Evolutionary conservation across 2,113 vertebrate species (phyloP), one percentile per base, ranked within the genome.

Genomic region (Siniperca chuatsi): DNA sequence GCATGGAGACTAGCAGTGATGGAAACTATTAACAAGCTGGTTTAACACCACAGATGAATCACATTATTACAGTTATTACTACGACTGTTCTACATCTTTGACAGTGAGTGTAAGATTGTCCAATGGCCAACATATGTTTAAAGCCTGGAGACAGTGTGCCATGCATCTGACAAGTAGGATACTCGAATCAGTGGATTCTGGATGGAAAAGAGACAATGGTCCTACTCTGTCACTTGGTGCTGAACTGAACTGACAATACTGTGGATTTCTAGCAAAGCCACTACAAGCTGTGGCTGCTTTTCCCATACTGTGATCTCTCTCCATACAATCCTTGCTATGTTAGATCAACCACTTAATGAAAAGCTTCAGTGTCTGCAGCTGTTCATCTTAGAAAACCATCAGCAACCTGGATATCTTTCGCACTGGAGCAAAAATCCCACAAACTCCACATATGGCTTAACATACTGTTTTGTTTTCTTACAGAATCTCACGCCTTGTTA

Each of bases 21-120:
- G 66, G 40, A 62, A 78, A 92, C 85, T 81, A 82, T 81, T 35
- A 86, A 88, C 73, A 85, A 87, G 78, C 84, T 81, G 84, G 88
- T 85, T 83, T 50, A 65, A 90, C 79, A 57, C 75, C 84, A 91
- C 79, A 81, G 77, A 83, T 81, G 29, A 86, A 60, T 89, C 75
- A 87, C 77, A 72, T 68, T 35, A 46, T 84, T 82, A 85, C 84
- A 83, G 64, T 64, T 84, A 84, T 76, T 73, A 89, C 64, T 35
- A 80, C 13, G 35, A 82, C 79, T 52, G 69, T 42, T 88, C 35
- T 42, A 80, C 74, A 62, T 84, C 81, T 88, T 68, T 61, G 78
- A 81, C 84, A 23, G 48, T 52, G 78, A 58, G 83, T 37, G 61
- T 58, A 75, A 77, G 85, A 82, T 84, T 90, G 86, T 91, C 87